Conservation (phyloP, 2,797 vertebrate species). For the Acridotheres tristis region DNA sequence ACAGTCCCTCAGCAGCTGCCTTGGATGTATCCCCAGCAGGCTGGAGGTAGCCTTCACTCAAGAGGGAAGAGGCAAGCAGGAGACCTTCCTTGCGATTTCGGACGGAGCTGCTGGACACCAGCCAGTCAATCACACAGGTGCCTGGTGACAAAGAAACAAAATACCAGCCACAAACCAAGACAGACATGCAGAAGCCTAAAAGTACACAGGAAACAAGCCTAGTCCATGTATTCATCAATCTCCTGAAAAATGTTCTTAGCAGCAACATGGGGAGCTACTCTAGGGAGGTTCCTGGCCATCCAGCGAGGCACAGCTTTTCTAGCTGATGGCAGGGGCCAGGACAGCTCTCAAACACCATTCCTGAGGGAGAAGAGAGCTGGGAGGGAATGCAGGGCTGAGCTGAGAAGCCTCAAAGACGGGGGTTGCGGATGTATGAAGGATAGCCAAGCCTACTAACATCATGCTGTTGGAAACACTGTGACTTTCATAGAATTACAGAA, state of each 20-base stretch:
- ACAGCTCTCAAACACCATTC: background rate
- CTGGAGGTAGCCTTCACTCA: conserved; percentile 92
- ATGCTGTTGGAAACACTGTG: background rate
- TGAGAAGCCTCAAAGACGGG: background rate
- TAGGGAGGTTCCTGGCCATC: background rate
- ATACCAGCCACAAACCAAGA: background rate
- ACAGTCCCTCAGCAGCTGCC: conserved; percentile 74
- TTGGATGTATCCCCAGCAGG: conserved; percentile 90
- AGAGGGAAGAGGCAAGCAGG: conserved; percentile 87
- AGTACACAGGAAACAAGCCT: background rate
- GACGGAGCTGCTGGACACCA: conserved; percentile 83
- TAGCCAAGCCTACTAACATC: background rate
- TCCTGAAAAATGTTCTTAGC: background rate
- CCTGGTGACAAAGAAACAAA: conserved; percentile 74
- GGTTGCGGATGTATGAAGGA: background rate
- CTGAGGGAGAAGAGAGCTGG: background rate
- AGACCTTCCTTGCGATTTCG: conserved; percentile 89
- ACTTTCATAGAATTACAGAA: background rate
- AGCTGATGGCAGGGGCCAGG: background rate
- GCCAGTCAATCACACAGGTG: conserved; percentile 88
- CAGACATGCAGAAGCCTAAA: background rate
- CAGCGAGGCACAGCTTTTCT: background rate
- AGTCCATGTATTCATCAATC: background rate
- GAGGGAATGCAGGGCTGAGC: background rate
- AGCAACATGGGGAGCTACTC: background rate